Evolutionary conservation across 1,140 invertebrate species (phyloP).

Genomic region (Bombus terrestris): DNA sequence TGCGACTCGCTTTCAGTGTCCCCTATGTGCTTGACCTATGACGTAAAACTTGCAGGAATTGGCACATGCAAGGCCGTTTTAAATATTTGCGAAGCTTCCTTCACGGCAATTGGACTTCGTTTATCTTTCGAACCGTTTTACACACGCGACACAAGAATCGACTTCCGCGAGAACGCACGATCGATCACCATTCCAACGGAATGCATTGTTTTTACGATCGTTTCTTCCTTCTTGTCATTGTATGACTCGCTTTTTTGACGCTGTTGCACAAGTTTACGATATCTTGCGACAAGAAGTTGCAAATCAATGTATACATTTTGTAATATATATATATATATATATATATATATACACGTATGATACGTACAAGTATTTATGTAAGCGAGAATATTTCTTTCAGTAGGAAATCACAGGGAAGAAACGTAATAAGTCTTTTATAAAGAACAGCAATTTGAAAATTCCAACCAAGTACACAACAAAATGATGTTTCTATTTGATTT

Average conservation of each 20-base stretch:
- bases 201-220: not conserved
- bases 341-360: not conserved
- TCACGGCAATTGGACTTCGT: slow-evolving; percentile 18
- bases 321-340: too few species aligned
- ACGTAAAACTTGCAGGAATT: slow-evolving; percentile 56
- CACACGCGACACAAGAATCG: not conserved
- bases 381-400: not conserved
- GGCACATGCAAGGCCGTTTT: slow-evolving; percentile 50
- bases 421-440: too few species aligned
- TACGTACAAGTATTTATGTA: not conserved
- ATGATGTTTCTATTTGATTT: too few species aligned
- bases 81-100: slow-evolving; percentile 40
- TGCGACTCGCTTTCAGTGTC: slow-evolving; percentile 65
- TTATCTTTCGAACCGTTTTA: not conserved
- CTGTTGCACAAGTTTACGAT: too few species aligned
- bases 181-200: not conserved
- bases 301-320: not conserved
- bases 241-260: not conserved
- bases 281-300: not conserved
- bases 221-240: not conserved
- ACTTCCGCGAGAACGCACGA: not conserved
- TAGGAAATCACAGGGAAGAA: not conserved
- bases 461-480: too few species aligned
- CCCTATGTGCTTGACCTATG: slow-evolving; percentile 67
- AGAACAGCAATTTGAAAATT: too few species aligned